Percentiles rank a stretch among this genome's conserved stretches.
These are phyloP conservation scores for Heterohyrax brucei DNA, from an alignment of 2,797 vertebrate species.

Conservation along the genomic window DNA sequence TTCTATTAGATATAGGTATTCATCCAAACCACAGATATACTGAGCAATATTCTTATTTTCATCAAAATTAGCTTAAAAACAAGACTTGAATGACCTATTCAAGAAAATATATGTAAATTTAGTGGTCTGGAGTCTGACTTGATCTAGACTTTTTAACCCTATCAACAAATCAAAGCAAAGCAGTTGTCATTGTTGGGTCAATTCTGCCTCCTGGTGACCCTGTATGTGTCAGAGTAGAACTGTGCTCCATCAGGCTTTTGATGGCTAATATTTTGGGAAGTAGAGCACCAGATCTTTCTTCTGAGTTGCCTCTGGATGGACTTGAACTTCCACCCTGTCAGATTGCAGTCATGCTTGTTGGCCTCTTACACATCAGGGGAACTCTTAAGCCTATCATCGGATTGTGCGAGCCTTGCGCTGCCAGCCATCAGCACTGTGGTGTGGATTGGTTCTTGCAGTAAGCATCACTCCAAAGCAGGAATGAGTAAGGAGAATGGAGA, in stretches of 20 bases:
- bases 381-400: fast-evolving
- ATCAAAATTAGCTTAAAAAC: neutral
- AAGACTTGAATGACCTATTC: neutral
- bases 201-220: neutral
- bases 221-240: neutral
- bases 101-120: neutral
- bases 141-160: neutral
- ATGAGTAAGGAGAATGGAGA: neutral
- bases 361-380: neutral
- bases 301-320: neutral
- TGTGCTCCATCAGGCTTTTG: neutral
- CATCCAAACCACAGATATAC: neutral
- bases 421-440: neutral
- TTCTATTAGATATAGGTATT: neutral
- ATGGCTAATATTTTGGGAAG: neutral
- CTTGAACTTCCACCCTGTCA: neutral
- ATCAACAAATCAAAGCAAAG: neutral
- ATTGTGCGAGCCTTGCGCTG: fast-evolving
- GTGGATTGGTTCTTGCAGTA: fast-evolving
- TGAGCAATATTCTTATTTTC: neutral
- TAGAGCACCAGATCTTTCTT: neutral
- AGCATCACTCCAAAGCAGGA: fast-evolving
- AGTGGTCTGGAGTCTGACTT: neutral
- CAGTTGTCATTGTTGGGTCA: neutral
- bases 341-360: neutral